phyloP scores from a whole-genome alignment of 2,888 invertebrate genomes.

The Agapostemon virescens region DNA sequence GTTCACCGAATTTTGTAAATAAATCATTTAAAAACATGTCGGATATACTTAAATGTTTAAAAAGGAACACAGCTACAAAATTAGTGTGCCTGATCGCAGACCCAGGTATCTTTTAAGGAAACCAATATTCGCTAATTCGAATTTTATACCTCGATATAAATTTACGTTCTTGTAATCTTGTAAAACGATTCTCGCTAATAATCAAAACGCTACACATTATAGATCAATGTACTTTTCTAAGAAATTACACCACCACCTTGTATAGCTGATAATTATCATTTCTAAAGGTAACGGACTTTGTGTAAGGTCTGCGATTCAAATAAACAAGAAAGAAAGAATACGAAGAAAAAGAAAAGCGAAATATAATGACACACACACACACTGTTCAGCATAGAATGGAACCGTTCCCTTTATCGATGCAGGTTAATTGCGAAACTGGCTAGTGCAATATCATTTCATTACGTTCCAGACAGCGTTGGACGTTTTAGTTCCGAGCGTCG shows the following conservation, averaged over 20 bases:
- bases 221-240: slow-evolving; percentile 32
- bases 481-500: not conserved
- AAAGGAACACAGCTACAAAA: slow-evolving; percentile 44
- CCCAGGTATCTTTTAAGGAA: slow-evolving; percentile 31
- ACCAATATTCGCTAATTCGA: slow-evolving; percentile 36
- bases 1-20: slow-evolving; percentile 57
- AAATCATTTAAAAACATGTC: slow-evolving; percentile 48
- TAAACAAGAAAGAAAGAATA: slow-evolving; percentile 11
- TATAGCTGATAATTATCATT: slow-evolving; percentile 35
- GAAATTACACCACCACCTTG: slow-evolving; percentile 22
- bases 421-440: slow-evolving; percentile 45
- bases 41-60: slow-evolving; percentile 45
- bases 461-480: slow-evolving; percentile 22
- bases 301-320: slow-evolving; percentile 48
- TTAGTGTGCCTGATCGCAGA: slow-evolving; percentile 61
- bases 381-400: slow-evolving; percentile 26
- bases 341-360: too few relatives aligned
- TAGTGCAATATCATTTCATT: slow-evolving; percentile 57
- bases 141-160: slow-evolving; percentile 48
- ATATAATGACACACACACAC: slow-evolving; percentile 28
- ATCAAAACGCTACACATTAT: slow-evolving; percentile 26
- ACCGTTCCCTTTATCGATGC: slow-evolving; percentile 47
- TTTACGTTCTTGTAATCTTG: slow-evolving; percentile 41
- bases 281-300: slow-evolving; percentile 10
- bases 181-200: slow-evolving; percentile 24